Evolutionary conservation across 2,888 invertebrate species (phyloP).

Genomic region (Hofmannophila pseudospretella): DNA sequence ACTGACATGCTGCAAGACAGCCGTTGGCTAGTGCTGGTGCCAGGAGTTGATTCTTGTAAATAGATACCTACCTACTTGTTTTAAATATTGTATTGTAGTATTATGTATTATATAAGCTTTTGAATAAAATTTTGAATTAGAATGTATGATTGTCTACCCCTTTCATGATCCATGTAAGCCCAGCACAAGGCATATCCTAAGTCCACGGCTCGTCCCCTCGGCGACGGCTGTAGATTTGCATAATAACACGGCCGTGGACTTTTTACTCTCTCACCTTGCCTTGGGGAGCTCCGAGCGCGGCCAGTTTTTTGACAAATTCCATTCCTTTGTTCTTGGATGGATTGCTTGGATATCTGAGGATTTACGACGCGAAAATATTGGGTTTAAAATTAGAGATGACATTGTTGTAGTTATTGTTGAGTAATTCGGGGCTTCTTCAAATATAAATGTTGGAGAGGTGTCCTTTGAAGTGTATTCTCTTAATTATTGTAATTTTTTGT

Average conservation of each 20-base stretch:
- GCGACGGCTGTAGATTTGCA: constrained; percentile 52
- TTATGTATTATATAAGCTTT: too few relatives aligned
- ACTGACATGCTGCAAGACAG: too few relatives aligned
- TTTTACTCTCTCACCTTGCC: constrained; percentile 30
- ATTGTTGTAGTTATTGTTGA: background rate
- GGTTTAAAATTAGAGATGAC: constrained; percentile 25
- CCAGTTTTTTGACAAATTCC: constrained; percentile 58
- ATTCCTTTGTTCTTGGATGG: constrained; percentile 36
- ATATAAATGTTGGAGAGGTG: too few relatives aligned
- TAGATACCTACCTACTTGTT: too few relatives aligned
- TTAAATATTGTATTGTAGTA: too few relatives aligned
- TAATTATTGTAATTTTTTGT: too few relatives aligned
- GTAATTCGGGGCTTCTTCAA: too few relatives aligned
- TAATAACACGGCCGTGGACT: constrained; percentile 45
- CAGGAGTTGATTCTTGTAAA: too few relatives aligned
- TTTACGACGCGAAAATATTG: constrained; percentile 24
- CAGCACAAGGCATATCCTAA: constrained; percentile 17
- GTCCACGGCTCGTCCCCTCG: constrained; percentile 27
- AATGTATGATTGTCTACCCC: background rate
- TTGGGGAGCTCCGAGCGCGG: constrained; percentile 31
- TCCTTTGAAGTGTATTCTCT: too few relatives aligned
- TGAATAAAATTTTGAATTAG: background rate
- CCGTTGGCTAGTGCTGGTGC: too few relatives aligned
- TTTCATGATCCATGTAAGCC: constrained; percentile 24
- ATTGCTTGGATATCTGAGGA: constrained; percentile 33